These are phyloP conservation scores for Mellivora capensis DNA, from an alignment of 2,113 vertebrate species.

Conservation along the genomic window DNA sequence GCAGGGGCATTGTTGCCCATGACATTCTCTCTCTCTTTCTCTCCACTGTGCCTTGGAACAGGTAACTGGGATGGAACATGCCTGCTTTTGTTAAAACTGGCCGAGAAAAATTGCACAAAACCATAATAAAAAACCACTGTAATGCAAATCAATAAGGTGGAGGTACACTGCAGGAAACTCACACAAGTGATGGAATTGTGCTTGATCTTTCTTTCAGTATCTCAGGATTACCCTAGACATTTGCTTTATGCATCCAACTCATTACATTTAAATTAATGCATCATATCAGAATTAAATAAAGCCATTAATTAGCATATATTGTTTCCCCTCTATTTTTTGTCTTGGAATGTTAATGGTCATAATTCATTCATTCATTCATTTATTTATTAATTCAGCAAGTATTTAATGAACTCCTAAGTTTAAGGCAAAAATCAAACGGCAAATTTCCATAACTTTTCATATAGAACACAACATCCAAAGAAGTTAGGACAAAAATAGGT, in stretches of 20 bases:
- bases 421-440: constrained; percentile 22
- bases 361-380: constrained; percentile 37
- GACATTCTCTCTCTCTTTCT: neutral
- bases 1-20: neutral
- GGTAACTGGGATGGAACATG: constrained; percentile 22
- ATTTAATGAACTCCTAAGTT: constrained; percentile 22
- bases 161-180: constrained; percentile 24
- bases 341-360: constrained; percentile 45
- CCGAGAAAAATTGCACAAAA: constrained; percentile 32
- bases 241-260: constrained; percentile 30
- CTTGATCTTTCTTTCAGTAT: constrained; percentile 29
- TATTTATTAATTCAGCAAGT: constrained; percentile 49
- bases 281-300: constrained; percentile 47
- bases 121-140: constrained; percentile 59
- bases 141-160: constrained; percentile 62
- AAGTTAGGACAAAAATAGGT: neutral
- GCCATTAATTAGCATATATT: constrained; percentile 51
- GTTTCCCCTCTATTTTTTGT: constrained; percentile 44
- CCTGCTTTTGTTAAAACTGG: constrained; percentile 61
- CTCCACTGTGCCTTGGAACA: neutral
- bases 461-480: neutral
- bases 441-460: constrained; percentile 45
- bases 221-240: constrained; percentile 14
- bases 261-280: constrained; percentile 63
- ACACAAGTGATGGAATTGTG: constrained; percentile 11